Conservation (phyloP, 2,888 invertebrate genomes). For the Rotaria sp. region DNA sequence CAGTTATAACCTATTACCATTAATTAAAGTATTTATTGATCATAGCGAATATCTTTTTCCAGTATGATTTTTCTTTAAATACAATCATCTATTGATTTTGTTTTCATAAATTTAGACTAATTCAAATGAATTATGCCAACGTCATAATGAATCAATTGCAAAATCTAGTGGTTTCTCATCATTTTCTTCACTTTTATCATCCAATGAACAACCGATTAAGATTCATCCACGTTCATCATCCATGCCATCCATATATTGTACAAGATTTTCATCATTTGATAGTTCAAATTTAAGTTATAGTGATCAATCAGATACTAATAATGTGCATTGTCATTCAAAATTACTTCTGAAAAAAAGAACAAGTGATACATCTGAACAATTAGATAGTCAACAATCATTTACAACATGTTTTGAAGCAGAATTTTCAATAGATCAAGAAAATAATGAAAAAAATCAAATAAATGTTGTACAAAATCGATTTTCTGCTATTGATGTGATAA, state of each 20-base stretch:
- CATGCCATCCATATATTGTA: background rate
- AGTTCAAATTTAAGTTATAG: background rate
- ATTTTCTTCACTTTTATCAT: slow-evolving; percentile 13
- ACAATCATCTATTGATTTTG: background rate
- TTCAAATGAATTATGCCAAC: background rate
- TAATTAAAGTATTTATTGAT: background rate
- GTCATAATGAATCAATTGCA: background rate
- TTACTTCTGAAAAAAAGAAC: background rate
- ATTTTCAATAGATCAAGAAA: background rate
- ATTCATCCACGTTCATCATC: background rate
- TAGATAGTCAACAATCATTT: background rate
- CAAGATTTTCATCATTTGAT: background rate
- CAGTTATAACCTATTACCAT: slow-evolving; percentile 10
- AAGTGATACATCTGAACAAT: background rate
- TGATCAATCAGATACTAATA: background rate
- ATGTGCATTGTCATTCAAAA: background rate
- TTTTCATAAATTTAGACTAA: background rate
- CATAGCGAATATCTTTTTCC: background rate
- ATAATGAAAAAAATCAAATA: background rate
- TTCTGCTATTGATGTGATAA: background rate
- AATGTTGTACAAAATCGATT: background rate
- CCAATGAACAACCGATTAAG: background rate
- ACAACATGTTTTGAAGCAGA: background rate
- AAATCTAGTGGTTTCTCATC: slow-evolving; percentile 24
- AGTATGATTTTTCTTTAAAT: background rate